Evolutionary conservation across 2,888 invertebrate genomes (phyloP).

Genomic region (Hemaris fuciformis): DNA sequence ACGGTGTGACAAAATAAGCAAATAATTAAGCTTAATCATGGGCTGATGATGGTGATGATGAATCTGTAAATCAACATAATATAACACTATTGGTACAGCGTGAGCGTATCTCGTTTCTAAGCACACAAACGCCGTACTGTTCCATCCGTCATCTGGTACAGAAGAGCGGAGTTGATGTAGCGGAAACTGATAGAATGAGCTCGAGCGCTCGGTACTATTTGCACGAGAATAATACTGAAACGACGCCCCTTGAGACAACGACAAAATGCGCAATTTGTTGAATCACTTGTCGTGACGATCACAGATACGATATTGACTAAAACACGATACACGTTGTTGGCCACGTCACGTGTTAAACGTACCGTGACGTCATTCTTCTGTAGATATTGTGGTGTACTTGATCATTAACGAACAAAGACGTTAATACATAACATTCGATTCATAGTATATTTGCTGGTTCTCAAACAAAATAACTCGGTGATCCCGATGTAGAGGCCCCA

Average conservation of each 20-base stretch:
- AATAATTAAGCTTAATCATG: too few relatives aligned
- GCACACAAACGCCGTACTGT: not conserved
- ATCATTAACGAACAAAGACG: too few relatives aligned
- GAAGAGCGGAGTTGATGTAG: conserved; percentile 49
- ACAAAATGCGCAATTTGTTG: conserved; percentile 53
- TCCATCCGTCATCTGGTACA: not conserved
- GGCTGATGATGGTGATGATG: too few relatives aligned
- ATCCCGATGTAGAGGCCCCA: too few relatives aligned
- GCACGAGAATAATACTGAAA: conserved; percentile 38
- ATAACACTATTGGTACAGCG: not conserved
- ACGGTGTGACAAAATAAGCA: too few relatives aligned
- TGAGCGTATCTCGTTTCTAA: not conserved
- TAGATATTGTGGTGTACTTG: too few relatives aligned
- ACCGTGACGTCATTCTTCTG: too few relatives aligned
- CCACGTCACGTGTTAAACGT: conserved; percentile 7
- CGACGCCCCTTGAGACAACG: conserved; percentile 38
- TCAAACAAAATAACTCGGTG: too few relatives aligned
- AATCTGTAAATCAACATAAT: too few relatives aligned
- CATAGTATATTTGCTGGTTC: too few relatives aligned
- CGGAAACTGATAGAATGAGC: conserved; percentile 59
- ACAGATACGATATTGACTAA: conserved; percentile 27
- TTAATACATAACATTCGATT: too few relatives aligned
- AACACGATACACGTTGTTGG: conserved; percentile 17
- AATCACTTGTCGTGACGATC: conserved; percentile 41
- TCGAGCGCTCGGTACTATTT: conserved; percentile 42